A percentile compares a stretch with the other conserved stretches of the same genome.
Conservation (phyloP, 2,888 invertebrate genomes). For the Phalera bucephala region DNA sequence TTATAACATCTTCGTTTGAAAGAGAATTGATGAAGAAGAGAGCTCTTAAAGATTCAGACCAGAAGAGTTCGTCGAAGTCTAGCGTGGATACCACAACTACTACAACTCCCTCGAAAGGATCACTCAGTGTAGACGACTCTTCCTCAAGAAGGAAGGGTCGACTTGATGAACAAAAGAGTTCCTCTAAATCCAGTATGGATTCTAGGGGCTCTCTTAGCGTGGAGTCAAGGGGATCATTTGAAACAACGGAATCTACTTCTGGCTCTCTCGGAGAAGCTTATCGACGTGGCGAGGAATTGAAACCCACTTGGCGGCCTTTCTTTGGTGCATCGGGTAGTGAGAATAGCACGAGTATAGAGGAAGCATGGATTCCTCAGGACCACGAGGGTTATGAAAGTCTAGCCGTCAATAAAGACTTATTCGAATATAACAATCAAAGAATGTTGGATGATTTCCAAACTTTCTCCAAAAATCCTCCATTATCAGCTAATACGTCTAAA, state of each 20-base stretch:
- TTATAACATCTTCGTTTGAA: conserved; percentile 73
- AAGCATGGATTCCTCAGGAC: conserved; percentile 91
- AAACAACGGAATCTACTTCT: conserved; percentile 88
- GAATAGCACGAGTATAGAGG: conserved; percentile 93
- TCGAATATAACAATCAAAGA: conserved; percentile 72
- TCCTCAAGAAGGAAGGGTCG: conserved; percentile 71
- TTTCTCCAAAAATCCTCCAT: conserved; percentile 75
- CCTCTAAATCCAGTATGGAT: conserved; percentile 85
- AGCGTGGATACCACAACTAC: conserved; percentile 81
- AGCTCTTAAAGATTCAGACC: conserved; percentile 69
- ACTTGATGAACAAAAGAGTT: conserved; percentile 78
- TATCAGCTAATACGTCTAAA: conserved; percentile 76
- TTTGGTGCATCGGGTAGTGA: conserved; percentile 90
- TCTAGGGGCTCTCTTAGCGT: conserved; percentile 85
- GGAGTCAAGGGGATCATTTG: conserved; percentile 88
- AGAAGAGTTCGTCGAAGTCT: conserved; percentile 83
- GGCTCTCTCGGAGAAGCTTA: conserved; percentile 88
- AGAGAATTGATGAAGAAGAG: conserved; percentile 70
- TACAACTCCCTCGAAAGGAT: conserved; percentile 76
- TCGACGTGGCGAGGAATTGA: conserved; percentile 87
- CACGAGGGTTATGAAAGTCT: conserved; percentile 85
- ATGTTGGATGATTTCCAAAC: conserved; percentile 76
- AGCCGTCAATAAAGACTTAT: conserved; percentile 72
- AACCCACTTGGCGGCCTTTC: conserved; percentile 92
- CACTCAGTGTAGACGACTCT: conserved; percentile 77